Evolutionary conservation across 2,113 vertebrate species (phyloP).

Genomic region (Hirundichthys speculiger): DNA sequence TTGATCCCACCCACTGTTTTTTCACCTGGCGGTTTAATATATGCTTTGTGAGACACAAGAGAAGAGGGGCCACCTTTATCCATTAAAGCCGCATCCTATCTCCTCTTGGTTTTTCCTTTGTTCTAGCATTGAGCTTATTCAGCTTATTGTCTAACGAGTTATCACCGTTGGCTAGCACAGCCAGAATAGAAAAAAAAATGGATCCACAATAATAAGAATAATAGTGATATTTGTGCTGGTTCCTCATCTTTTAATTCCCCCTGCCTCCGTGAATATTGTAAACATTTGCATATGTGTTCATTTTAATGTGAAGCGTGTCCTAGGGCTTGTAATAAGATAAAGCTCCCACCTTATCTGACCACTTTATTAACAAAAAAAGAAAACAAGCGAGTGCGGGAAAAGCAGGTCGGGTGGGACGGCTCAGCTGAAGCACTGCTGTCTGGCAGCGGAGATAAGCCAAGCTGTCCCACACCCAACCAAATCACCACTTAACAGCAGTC

Average conservation of each 20-base stretch:
- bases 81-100: constrained; percentile 44
- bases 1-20: constrained; percentile 37
- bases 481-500: constrained; percentile 67
- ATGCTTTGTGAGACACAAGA: constrained; percentile 29
- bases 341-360: constrained; percentile 73
- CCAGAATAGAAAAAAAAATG: constrained; percentile 3
- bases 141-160: constrained; percentile 53
- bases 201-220: constrained; percentile 36
- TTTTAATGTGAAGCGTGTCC: constrained; percentile 56
- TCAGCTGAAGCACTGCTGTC: constrained; percentile 69
- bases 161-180: constrained; percentile 20
- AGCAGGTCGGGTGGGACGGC: constrained; percentile 60
- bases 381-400: constrained; percentile 62
- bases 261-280: constrained; percentile 41
- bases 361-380: constrained; percentile 76
- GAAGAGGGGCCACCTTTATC: constrained; percentile 43
- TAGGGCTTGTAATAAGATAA: constrained; percentile 74
- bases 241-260: constrained; percentile 41
- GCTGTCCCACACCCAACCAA: constrained; percentile 63
- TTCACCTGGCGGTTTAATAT: constrained; percentile 32
- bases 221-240: constrained; percentile 41
- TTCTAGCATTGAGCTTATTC: constrained; percentile 47
- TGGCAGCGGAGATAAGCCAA: constrained; percentile 78
- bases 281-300: constrained; percentile 68
- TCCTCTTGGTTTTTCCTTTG: constrained; percentile 28